Evolutionary conservation across 2,888 invertebrate species (phyloP).

Genomic region (Zygaena filipendulae): DNA sequence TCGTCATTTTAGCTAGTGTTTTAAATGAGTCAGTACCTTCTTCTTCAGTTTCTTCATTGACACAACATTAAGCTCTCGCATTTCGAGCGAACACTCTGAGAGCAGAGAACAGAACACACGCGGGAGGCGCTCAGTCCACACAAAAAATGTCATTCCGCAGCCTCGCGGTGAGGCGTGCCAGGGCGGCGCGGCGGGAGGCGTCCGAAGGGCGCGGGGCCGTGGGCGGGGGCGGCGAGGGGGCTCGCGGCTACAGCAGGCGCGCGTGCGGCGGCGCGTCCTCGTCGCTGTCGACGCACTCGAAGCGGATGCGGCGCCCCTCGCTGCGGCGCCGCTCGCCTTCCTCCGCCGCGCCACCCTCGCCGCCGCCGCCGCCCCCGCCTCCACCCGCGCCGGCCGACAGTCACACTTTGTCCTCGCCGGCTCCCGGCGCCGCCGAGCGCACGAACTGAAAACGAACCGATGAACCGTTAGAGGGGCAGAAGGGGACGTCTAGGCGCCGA

Average conservation of each 20-base stretch:
- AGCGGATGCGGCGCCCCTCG: constrained; percentile 43
- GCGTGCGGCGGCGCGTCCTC: constrained; percentile 46
- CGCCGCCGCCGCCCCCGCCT: constrained; percentile 12
- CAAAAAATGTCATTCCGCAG: constrained; percentile 6
- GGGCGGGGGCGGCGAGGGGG: constrained; percentile 8
- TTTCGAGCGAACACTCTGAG: constrained; percentile 1
- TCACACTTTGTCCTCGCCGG: constrained; percentile 87
- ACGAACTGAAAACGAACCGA: constrained; percentile 74
- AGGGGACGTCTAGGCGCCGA: constrained; percentile 2
- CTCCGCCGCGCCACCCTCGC: constrained; percentile 12
- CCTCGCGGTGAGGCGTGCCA: constrained; percentile 4
- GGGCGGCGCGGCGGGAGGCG: constrained; percentile 5
- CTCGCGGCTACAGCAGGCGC: constrained; percentile 32
- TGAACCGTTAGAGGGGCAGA: constrained; percentile 5
- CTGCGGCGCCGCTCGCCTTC: constrained; percentile 20
- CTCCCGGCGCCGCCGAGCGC: constrained; percentile 72
- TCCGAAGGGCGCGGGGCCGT: constrained; percentile 7
- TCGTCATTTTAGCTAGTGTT: too few species aligned
- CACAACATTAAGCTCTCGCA: neutral
- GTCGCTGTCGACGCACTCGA: constrained; percentile 53
- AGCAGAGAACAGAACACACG: too few species aligned
- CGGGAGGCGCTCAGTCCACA: too few species aligned
- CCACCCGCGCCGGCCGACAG: constrained; percentile 51
- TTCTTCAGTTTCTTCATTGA: neutral
- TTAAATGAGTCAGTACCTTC: too few species aligned